Evolutionary conservation across 2,888 invertebrate species (phyloP), one percentile per base, ranked within the genome.

Genomic region (Stegana nigrithorax): DNA sequence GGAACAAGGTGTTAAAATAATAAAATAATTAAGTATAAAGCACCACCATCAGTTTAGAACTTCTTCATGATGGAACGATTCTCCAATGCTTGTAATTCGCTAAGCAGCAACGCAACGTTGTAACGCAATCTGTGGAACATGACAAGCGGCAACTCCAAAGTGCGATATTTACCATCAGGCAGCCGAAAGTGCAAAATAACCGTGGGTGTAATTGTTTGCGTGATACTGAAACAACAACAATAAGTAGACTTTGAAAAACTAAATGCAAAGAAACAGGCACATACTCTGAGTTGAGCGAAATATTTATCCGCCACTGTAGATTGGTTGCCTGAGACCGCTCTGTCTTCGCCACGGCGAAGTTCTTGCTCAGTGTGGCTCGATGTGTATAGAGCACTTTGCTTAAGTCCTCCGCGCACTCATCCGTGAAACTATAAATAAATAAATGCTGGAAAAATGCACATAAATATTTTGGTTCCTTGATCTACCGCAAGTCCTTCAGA

Each of bases 121-220:
- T 87, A 87, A 8, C 88, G 84, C 47, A 89, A 68, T 51, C 87
- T 84, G 75, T 89, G 88, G 68, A 89, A 89, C 79, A 87, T 87
- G 2, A 86, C 69, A 23, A 88, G 73, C 21, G 88, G 86, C 57
- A 88, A 73, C 78, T 88, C 88, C 67, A 88, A 85, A 27, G 85
- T 87, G 45, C 85, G 81, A 59, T 80, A 81, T 63, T 86, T 83
- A 2, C 87, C 88, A 64, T 85, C 86, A 27, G 79, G 80, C 29
- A 88, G 78, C 61, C 84, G 86, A 80, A 88, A 87, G 71, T 88
- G 87, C 71, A 89, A 81, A 14, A 88, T 80, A 63, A 89, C 85
- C 42, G 85, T 86, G 12, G 88, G 88, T 66, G 87, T 73, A 56
- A 72, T 59, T 6, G 71, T 44, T 51, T 85, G 83, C 7, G 85